These are phyloP conservation scores for Tuta absoluta DNA, from an alignment of 2,888 invertebrate species.

Conservation along the genomic window DNA sequence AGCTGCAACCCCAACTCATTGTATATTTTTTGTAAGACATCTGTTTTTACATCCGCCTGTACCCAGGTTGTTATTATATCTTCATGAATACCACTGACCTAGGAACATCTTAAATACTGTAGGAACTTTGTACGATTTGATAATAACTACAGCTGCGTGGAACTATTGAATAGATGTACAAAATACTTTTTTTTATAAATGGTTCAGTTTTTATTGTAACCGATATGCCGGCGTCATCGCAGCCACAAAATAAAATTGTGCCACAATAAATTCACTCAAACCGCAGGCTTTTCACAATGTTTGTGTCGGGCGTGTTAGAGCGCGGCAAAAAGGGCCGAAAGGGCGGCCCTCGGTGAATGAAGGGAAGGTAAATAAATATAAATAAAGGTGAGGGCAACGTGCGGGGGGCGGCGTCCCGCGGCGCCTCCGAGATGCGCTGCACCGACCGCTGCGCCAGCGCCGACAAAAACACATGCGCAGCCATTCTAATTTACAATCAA, in stretches of 20 bases:
- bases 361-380: conserved; percentile 82
- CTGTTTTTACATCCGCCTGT: conserved; percentile 17
- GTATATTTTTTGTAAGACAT: conserved; percentile 25
- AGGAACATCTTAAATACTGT: too few relatives aligned
- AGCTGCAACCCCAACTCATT: conserved; percentile 26
- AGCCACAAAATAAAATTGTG: conserved; percentile 68
- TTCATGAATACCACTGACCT: too few relatives aligned
- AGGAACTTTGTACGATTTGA: too few relatives aligned
- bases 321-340: conserved; percentile 79
- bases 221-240: conserved; percentile 58
- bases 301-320: conserved; percentile 74
- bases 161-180: conserved; percentile 2
- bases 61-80: not conserved
- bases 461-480: conserved; percentile 11
- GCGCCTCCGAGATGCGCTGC: conserved; percentile 51
- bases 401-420: conserved; percentile 55
- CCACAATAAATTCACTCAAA: conserved; percentile 78
- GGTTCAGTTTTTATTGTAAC: conserved; percentile 40
- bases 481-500: conserved; percentile 10
- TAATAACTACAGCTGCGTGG: not conserved
- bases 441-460: conserved; percentile 35
- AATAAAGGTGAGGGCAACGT: conserved; percentile 73
- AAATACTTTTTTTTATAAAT: conserved; percentile 14
- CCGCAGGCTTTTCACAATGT: conserved; percentile 80
- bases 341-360: conserved; percentile 79